Evolutionary conservation across 2,888 invertebrate species (phyloP).

Genomic region (Opisthograptis luteolata): DNA sequence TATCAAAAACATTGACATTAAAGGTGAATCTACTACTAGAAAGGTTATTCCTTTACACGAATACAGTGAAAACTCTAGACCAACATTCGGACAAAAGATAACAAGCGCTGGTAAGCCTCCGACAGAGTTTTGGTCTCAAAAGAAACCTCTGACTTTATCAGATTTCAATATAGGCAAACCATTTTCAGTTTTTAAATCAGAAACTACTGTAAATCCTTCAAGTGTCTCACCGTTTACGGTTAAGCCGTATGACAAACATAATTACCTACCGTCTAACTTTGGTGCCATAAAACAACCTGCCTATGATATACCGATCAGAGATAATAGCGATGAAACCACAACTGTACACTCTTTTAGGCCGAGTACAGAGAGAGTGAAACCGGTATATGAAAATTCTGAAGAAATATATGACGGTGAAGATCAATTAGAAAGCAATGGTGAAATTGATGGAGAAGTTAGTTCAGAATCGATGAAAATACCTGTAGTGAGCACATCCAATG

Average conservation of each 20-base stretch:
- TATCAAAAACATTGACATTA: constrained; percentile 59
- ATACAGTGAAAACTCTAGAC: constrained; percentile 53
- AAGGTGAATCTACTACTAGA: constrained; percentile 70
- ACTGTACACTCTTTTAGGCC: constrained; percentile 45
- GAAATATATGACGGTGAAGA: constrained; percentile 78
- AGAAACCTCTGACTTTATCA: constrained; percentile 44
- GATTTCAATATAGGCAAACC: constrained; percentile 68
- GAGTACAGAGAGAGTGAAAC: constrained; percentile 54
- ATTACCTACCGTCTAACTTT: constrained; percentile 68
- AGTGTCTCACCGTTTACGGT: constrained; percentile 50
- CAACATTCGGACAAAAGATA: constrained; percentile 74
- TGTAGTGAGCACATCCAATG: constrained; percentile 68
- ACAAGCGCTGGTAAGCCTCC: constrained; percentile 72
- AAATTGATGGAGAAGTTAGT: constrained; percentile 75
- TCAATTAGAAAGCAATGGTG: constrained; percentile 61
- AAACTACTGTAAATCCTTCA: constrained; percentile 47
- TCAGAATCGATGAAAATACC: constrained; percentile 79
- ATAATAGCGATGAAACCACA: constrained; percentile 70
- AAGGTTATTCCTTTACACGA: constrained; percentile 72
- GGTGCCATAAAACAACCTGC: constrained; percentile 65
- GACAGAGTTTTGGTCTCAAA: constrained; percentile 63
- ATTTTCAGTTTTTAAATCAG: constrained; percentile 44
- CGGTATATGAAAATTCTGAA: constrained; percentile 73
- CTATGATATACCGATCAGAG: constrained; percentile 77
- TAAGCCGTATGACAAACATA: constrained; percentile 53